phyloP scores from a whole-genome alignment of 2,888 invertebrate genomes.

The Morpho deidamia region DNA sequence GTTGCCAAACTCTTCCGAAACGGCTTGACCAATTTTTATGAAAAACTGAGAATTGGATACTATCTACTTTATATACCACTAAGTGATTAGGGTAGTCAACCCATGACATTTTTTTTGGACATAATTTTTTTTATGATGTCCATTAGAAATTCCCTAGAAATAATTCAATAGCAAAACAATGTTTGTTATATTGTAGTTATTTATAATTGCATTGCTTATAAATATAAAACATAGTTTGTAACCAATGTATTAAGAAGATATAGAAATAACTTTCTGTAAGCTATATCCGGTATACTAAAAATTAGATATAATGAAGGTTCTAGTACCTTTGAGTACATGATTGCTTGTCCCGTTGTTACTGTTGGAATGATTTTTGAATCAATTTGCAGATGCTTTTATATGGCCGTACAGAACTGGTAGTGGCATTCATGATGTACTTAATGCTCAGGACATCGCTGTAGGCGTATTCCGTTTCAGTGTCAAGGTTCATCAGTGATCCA shows the following conservation, averaged over 20 bases:
- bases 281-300: background rate
- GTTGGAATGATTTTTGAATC: conserved; percentile 60
- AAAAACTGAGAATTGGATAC: too few species aligned
- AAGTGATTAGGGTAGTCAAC: too few species aligned
- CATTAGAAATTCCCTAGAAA: too few species aligned
- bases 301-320: background rate
- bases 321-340: conserved; percentile 70
- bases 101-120: too few species aligned
- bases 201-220: too few species aligned
- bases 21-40: too few species aligned
- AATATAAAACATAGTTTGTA: too few species aligned
- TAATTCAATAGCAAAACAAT: too few species aligned
- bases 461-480: conserved; percentile 59
- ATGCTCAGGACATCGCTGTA: conserved; percentile 39
- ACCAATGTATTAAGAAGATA: background rate
- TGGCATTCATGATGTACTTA: conserved; percentile 29
- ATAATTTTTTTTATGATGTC: too few species aligned
- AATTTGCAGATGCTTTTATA: conserved; percentile 66
- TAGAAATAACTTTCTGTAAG: background rate
- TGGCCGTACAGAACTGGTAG: conserved; percentile 51
- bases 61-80: too few species aligned
- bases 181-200: too few species aligned
- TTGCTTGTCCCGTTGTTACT: conserved; percentile 53
- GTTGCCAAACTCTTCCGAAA: too few species aligned
- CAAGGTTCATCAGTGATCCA: conserved; percentile 40